Evolutionary conservation across 92 coral and sea anemone genomes (phyloP), one percentile per base, ranked within the genome.

Genomic region (Siderastrea siderea): DNA sequence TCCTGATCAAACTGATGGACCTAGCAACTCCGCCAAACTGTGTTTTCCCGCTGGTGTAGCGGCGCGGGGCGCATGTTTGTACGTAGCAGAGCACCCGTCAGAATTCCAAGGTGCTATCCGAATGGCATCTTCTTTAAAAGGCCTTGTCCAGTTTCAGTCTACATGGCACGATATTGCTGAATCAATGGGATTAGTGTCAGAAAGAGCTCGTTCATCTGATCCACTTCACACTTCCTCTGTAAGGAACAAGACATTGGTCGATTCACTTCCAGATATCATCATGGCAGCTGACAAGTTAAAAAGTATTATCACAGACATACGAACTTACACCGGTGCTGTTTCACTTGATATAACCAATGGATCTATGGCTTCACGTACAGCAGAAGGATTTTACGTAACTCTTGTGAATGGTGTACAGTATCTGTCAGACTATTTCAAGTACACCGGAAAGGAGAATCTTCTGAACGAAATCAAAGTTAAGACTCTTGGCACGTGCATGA

Each of bases 161-260:
- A 26, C 38, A 26, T 77, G 84, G 77, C 84, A 78, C 60, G 78
- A 86, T 77, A 67, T 86, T 72, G 72, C 55, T 69, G 84, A 86
- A 63, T 71, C 90, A 66, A 86, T 86, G 90, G 90, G 78, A 86
- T 63, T 77, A 73, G 90, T 86, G 79, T 86, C 84, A 48, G 89
- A 85, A 61, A 62, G 60, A 71, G 80, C 63, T 71, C 87, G 87
- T 55, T 77, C 88, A 65, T 84, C 88, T 74, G 88, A 84, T 84
- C 81, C 82, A 74, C 63, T 71, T 70, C 76, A 62, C 63, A 64
- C 80, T 73, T 26, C 38, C 79, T 83, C 75, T 47, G 75, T 75
- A 74, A 83, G 80, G 79, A 83, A 83, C 38, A 26, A 26, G 38
- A 26, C 38, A 26, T 26, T 26, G 38, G 38, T 26, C 38, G 38